These are phyloP conservation scores for Rhingia campestris DNA, from an alignment of 2,888 invertebrate species.

Conservation along the genomic window DNA sequence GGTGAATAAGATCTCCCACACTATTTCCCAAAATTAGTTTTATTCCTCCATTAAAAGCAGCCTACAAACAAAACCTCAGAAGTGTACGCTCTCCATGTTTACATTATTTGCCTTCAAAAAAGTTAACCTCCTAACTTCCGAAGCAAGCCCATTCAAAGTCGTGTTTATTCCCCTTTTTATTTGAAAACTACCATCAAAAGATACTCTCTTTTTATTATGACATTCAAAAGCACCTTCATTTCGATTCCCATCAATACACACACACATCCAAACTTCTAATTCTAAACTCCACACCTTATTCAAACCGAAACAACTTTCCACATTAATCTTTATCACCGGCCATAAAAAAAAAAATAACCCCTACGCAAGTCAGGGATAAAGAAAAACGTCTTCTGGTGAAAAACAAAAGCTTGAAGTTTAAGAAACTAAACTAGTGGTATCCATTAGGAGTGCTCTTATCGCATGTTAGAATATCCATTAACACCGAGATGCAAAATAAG, in stretches of 20 bases:
- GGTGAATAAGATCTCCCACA: no score
- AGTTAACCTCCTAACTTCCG: no score
- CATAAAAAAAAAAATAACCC: constrained; percentile 33
- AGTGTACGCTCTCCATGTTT: no score
- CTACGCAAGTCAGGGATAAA: not conserved
- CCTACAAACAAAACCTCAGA: no score
- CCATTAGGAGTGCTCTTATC: constrained; percentile 60
- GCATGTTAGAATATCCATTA: constrained; percentile 71
- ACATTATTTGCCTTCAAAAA: no score
- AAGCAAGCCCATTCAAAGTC: no score
- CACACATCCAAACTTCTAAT: not conserved
- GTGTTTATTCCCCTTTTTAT: no score
- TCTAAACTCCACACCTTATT: not conserved
- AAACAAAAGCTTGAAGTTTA: constrained; percentile 24
- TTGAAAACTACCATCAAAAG: no score
- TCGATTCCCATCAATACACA: not conserved
- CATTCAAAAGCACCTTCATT: not conserved
- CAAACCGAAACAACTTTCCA: constrained; percentile 40
- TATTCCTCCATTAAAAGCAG: no score
- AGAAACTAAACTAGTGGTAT: constrained; percentile 50
- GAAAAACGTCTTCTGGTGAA: not conserved
- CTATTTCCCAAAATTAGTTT: no score
- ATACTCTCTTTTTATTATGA: not conserved
- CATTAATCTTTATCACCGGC: constrained; percentile 44
- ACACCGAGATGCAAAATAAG: constrained; percentile 43